These are phyloP conservation scores for Bombylius major DNA, from an alignment of 2,888 invertebrate genomes.

Conservation along the genomic window DNA sequence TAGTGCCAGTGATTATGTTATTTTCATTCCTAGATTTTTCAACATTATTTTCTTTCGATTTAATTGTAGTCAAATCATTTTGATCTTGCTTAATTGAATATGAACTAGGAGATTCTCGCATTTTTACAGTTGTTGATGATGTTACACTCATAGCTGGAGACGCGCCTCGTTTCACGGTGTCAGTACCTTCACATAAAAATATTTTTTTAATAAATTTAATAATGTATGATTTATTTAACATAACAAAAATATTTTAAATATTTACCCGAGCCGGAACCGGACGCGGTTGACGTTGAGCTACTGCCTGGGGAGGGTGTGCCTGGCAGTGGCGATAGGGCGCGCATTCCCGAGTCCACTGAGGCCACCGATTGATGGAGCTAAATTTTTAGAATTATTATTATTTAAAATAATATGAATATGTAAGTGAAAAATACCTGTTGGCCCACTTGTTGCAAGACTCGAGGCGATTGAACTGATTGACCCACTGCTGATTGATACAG, in stretches of 20 bases:
- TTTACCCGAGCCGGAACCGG: conserved; percentile 58
- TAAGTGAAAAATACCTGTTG: conserved; percentile 33
- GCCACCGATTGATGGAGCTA: conserved; percentile 39
- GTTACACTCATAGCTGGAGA: conserved; percentile 26
- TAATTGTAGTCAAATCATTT: conserved; percentile 3
- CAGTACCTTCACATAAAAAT: conserved; percentile 27
- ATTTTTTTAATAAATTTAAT: not conserved
- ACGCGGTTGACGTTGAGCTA: conserved; percentile 70
- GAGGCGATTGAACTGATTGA: conserved; percentile 56
- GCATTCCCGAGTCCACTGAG: conserved; percentile 48
- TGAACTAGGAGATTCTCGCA: conserved; percentile 33
- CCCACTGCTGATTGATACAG: conserved; percentile 42
- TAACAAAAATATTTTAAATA: no score
- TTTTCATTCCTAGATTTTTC: conserved; percentile 11
- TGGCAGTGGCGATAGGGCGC: conserved; percentile 48
- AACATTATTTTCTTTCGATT: conserved; percentile 10
- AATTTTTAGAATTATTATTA: conserved; percentile 4
- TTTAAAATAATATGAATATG: conserved; percentile 23
- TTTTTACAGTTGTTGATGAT: conserved; percentile 30
- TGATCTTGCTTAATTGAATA: conserved; percentile 27
- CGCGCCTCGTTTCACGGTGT: conserved; percentile 37
- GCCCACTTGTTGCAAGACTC: conserved; percentile 40
- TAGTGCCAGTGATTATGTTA: conserved; percentile 2
- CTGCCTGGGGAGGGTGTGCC: conserved; percentile 76
- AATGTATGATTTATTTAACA: not conserved